Conservation (phyloP, 2,888 invertebrate species). For the Nomada hirtipes region DNA sequence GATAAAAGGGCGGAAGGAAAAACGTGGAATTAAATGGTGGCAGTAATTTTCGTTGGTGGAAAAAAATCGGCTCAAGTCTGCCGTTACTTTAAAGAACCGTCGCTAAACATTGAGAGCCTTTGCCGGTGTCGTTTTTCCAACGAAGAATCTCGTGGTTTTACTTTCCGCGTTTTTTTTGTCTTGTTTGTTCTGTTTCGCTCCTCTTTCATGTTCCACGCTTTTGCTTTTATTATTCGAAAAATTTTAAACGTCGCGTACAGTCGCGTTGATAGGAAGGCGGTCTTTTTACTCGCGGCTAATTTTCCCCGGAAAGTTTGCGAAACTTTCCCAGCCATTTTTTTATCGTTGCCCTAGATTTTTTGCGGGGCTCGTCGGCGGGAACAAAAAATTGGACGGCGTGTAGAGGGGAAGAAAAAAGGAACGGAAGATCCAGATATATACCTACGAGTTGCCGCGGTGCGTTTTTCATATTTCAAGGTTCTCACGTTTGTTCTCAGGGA, state of each 20-base stretch:
- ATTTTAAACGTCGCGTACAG: constrained; percentile 15
- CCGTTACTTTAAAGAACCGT: constrained; percentile 31
- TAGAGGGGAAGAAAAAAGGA: neutral
- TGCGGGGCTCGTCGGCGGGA: neutral
- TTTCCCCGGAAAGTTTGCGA: constrained; percentile 16
- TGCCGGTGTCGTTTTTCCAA: neutral
- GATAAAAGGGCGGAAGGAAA: neutral
- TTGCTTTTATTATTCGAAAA: neutral
- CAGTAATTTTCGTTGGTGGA: constrained; percentile 9
- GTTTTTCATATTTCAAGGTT: constrained; percentile 38
- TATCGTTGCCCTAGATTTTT: constrained; percentile 19
- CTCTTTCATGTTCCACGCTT: neutral
- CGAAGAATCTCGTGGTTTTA: constrained; percentile 10
- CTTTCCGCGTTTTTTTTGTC: neutral
- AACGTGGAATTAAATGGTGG: constrained; percentile 15
- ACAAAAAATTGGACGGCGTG: neutral
- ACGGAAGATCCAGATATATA: neutral
- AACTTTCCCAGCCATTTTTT: constrained; percentile 28
- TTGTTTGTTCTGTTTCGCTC: neutral
- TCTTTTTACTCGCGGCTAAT: constrained; percentile 16
- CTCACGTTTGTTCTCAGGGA: no score
- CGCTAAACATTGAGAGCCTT: neutral
- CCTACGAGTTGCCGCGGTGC: neutral
- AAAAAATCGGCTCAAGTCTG: neutral
- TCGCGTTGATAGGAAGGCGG: constrained; percentile 8